Conservation (phyloP, 2,797 vertebrate species). For the Pangasius mekongensis region DNA sequence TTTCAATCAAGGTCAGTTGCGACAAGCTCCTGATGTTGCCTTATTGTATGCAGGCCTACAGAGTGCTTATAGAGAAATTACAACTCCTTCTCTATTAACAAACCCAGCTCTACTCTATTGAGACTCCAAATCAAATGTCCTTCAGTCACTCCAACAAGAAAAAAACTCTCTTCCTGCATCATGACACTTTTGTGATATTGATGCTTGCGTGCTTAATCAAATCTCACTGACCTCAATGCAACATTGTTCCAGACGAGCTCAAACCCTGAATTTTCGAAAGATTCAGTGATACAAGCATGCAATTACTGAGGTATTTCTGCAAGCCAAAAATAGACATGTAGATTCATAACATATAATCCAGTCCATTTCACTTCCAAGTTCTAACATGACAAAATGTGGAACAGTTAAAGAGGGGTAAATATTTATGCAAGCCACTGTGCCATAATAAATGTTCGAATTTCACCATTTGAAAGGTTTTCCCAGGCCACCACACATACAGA, state of each 20-base stretch:
- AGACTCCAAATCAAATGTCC: slow-evolving; percentile 10
- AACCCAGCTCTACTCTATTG: not conserved
- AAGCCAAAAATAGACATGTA: not conserved
- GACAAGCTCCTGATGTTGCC: not conserved
- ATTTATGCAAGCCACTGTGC: not conserved
- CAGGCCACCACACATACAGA: not conserved
- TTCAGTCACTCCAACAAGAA: not conserved
- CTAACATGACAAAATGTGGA: not conserved
- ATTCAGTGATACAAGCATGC: not conserved
- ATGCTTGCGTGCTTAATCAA: slow-evolving; percentile 14
- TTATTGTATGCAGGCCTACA: slow-evolving; percentile 14
- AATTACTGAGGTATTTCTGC: not conserved
- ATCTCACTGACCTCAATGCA: slow-evolving; percentile 19
- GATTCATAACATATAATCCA: not conserved
- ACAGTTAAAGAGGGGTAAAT: too few relatives aligned
- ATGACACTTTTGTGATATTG: not conserved
- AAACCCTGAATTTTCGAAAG: not conserved
- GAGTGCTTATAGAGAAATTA: not conserved
- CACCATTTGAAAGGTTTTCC: not conserved
- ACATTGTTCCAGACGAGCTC: not conserved
- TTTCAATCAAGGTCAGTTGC: not conserved
- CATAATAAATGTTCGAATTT: not conserved
- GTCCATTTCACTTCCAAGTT: not conserved
- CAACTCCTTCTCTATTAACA: too few relatives aligned
- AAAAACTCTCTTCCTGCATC: slow-evolving; percentile 7